Evolutionary conservation across 2,888 invertebrate species (phyloP).

Genomic region (Eupithecia pulchellata): DNA sequence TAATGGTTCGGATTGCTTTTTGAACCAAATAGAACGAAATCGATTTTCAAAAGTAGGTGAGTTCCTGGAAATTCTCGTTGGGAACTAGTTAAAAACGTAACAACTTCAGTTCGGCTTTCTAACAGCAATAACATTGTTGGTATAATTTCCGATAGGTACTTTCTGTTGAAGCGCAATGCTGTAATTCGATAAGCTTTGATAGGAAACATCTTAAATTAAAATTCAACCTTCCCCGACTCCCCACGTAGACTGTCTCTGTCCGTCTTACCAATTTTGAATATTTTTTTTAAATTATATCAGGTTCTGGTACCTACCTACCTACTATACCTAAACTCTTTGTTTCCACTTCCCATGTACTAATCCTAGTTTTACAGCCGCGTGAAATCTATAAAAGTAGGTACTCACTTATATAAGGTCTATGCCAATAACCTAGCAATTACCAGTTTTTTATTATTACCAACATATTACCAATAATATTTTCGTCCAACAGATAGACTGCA

Average conservation of each 20-base stretch:
- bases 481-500: too few relatives aligned
- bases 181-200: background rate
- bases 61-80: background rate
- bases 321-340: background rate
- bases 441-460: background rate
- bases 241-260: too few relatives aligned
- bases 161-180: background rate
- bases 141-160: too few relatives aligned
- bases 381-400: background rate
- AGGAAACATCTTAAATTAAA: too few relatives aligned
- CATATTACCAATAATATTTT: background rate
- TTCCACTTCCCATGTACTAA: background rate
- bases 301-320: background rate
- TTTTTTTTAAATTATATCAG: background rate
- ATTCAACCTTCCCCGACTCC: too few relatives aligned
- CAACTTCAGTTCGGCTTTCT: background rate
- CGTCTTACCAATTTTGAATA: too few relatives aligned
- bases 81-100: background rate
- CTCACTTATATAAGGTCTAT: background rate
- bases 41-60: conserved; percentile 9
- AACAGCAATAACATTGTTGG: too few relatives aligned
- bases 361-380: background rate
- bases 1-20: conserved; percentile 38
- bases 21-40: conserved; percentile 26
- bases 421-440: too few relatives aligned